phyloP scores from a whole-genome alignment of 1,140 invertebrate genomes.

The Drosophila nannoptera region DNA sequence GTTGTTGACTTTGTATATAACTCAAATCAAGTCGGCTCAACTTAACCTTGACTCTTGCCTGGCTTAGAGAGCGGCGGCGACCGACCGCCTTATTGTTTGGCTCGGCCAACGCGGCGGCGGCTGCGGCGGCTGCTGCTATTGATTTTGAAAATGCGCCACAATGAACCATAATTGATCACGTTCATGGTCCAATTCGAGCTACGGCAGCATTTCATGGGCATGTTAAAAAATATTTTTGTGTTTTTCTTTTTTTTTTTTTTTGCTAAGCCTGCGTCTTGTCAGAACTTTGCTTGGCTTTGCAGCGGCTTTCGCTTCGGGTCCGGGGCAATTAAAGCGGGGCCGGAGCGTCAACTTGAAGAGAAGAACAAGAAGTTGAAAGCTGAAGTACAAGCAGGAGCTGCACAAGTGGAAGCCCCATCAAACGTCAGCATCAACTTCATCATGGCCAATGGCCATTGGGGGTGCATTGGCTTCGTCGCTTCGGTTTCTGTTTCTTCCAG shows the following conservation, averaged over 20 bases:
- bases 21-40: conserved; percentile 37
- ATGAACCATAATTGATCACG: conserved; percentile 75
- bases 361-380: not conserved
- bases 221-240: conserved; percentile 29
- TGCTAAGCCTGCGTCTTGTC: conserved; percentile 28
- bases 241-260: conserved; percentile 8
- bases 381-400: not conserved
- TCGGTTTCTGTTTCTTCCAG: conserved; percentile 33
- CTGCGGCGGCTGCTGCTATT: conserved; percentile 59
- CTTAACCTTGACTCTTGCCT: conserved; percentile 67
- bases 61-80: conserved; percentile 16
- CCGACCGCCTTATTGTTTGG: conserved; percentile 19
- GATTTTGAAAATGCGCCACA: conserved; percentile 72
- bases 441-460: conserved; percentile 32
- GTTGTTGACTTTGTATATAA: conserved; percentile 20
- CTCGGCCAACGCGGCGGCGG: conserved; percentile 27
- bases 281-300: conserved; percentile 48
- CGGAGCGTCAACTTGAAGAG: conserved; percentile 1
- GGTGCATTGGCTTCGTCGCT: conserved; percentile 34
- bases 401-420: conserved; percentile 34
- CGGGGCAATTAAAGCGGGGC: conserved; percentile 55
- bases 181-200: conserved; percentile 69
- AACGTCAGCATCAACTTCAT: conserved; percentile 44
- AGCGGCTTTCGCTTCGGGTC: conserved; percentile 26
- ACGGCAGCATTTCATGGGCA: conserved; percentile 48